phyloP scores from a whole-genome alignment of 2,888 invertebrate genomes.

The Halocaridina rubra region DNA sequence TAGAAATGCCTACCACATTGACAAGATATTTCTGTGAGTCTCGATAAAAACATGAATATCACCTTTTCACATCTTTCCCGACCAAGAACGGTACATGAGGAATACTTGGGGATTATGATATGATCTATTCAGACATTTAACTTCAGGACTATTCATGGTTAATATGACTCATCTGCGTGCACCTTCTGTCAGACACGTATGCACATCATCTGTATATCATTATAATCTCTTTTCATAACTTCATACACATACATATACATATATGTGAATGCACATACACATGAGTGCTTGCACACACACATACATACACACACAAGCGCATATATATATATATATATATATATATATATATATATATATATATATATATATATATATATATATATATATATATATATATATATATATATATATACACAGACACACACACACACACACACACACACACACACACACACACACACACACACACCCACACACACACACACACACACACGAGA shows the following conservation, averaged over 20 bases:
- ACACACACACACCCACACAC: background rate
- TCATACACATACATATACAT: background rate
- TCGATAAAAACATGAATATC: no score
- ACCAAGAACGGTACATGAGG: no score
- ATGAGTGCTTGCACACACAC: background rate
- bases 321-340: background rate
- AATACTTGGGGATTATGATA: no score
- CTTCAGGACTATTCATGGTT: no score
- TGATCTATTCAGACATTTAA: no score
- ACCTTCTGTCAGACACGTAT: no score
- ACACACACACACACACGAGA: background rate
- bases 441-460: background rate
- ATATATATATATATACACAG: background rate
- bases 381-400: background rate
- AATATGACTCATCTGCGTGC: background rate
- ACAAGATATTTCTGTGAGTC: no score
- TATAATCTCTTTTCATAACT: no score
- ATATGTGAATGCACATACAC: background rate
- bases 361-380: background rate
- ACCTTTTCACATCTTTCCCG: no score
- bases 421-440: background rate
- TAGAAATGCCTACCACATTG: no score
- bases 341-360: background rate
- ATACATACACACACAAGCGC: background rate
- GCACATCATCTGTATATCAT: no score